Evolutionary conservation across 2,797 vertebrate species (phyloP), one percentile per base, ranked within the genome.

Genomic region (Thamnophis elegans): DNA sequence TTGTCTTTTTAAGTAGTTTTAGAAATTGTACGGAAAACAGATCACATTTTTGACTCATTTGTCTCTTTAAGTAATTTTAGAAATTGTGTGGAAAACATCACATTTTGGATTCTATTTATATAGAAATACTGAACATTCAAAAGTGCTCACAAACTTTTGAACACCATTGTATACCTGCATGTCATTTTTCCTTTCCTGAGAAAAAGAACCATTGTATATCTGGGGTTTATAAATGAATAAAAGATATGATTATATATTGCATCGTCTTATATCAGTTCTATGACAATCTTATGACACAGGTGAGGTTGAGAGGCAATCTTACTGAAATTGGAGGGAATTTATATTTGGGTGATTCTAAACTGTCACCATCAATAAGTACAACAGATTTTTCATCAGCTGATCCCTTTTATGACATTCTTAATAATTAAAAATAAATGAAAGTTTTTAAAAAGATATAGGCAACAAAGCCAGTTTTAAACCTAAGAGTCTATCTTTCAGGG

Each of bases 401-500:
- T 51, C 86, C 6, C 55, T 78, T 88, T 13, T 56, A 53, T 56
- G 22, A 87, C 10, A 88, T 68, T 10, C 28, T 92, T 87, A 14
- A 42, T 28, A 88, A 22, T 78, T n/a, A 55, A 88, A 58, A 58
- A 68, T 68, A 78, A 73, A 36, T 73, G 14, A 73, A 73, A 73
- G 32, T 36, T 20, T 6, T 73, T 78, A 78, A 62, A 86, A 32
- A 7, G 32, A 82, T 32, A 7, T 9, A 68, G 12, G 1, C 87
- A 10, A 0, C 4, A 62, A 88, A 92, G 1, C 25, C 1, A 93
- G 42, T 36, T 85, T 58, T 89, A 56, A 56, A 8, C 36, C 51
- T 54, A 85, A 42, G 0, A 0, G 9, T 73, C 11, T 32, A 2
- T 0, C 32, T 59, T 13, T 20, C 90, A 68, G 10, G 20, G 47